Conservation (phyloP, 2,888 invertebrate genomes). For the Ditula angustiorana region DNA sequence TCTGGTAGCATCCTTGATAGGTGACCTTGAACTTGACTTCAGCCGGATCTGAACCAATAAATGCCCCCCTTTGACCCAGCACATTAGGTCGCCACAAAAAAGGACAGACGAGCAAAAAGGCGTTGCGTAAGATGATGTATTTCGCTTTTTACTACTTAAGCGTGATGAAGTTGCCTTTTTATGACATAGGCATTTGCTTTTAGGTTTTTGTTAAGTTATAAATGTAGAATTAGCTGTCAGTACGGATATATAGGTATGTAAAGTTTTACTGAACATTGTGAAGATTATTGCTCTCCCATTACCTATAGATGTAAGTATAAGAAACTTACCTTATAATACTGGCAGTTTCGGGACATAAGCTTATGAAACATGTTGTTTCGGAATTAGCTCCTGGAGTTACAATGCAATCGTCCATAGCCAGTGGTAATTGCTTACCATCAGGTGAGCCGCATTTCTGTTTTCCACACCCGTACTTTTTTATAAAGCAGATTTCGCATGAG, state of each 20-base stretch:
- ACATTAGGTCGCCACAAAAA: conserved; percentile 48
- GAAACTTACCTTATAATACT: no score
- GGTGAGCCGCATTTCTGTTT: no score
- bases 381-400: no score
- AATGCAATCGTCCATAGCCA: no score
- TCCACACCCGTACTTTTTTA: no score
- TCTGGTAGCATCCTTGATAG: conserved; percentile 18
- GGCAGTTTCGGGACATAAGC: no score
- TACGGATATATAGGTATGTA: not conserved
- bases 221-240: not conserved
- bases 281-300: not conserved
- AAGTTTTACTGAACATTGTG: not conserved
- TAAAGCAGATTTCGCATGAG: no score
- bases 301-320: no score
- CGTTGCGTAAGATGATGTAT: conserved; percentile 37
- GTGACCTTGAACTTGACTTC: conserved; percentile 42
- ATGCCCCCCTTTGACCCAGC: conserved; percentile 42
- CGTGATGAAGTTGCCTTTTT: conserved; percentile 5
- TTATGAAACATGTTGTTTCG: no score
- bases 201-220: conserved; percentile 3
- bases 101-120: conserved; percentile 46
- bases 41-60: conserved; percentile 42
- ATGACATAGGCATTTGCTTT: conserved; percentile 3
- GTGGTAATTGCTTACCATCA: no score
- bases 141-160: conserved; percentile 37